Conservation (phyloP, 1,140 invertebrate species). For the Aphaenogaster rudis region DNA sequence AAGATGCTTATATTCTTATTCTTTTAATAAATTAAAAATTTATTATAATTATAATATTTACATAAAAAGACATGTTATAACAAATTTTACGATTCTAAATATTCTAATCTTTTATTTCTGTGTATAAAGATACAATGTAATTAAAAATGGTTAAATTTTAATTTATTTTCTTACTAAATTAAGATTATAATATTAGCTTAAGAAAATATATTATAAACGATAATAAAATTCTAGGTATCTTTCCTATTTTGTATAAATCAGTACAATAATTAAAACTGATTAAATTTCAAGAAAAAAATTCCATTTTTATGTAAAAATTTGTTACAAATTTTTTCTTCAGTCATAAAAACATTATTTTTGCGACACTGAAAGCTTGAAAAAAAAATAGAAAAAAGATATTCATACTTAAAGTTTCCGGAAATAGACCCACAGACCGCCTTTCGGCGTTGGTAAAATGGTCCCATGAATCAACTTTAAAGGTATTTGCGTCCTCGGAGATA, state of each 20-base stretch:
- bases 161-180: background rate
- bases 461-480: background rate
- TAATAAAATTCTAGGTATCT: background rate
- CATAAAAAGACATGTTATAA: too few relatives aligned
- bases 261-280: background rate
- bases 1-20: too few relatives aligned
- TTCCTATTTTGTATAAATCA: background rate
- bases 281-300: background rate
- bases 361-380: background rate
- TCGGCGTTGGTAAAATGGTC: background rate
- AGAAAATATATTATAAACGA: background rate
- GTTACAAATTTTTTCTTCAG: background rate
- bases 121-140: background rate
- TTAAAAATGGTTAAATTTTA: background rate
- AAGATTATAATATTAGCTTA: background rate
- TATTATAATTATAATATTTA: too few relatives aligned
- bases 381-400: background rate
- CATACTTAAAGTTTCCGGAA: background rate
- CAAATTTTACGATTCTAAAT: too few relatives aligned
- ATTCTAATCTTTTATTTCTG: background rate
- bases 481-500: background rate
- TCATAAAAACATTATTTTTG: background rate
- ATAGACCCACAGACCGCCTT: background rate
- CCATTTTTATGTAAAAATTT: background rate
- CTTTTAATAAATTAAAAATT: too few relatives aligned